Conservation (phyloP, 1,140 invertebrate genomes). For the Caenorhabditis briggsae region DNA sequence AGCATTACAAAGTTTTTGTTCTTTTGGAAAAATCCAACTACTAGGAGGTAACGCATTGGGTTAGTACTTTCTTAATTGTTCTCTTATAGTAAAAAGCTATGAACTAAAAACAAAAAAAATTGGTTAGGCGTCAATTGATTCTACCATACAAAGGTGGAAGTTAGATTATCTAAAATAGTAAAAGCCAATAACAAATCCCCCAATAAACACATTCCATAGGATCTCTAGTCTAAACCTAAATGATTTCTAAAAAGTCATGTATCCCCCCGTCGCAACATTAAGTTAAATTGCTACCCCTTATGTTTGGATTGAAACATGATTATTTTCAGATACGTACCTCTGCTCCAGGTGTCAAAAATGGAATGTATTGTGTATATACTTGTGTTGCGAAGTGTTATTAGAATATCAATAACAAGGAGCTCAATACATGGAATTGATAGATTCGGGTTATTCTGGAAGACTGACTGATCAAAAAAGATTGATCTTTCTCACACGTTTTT, state of each 20-base stretch:
- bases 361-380: not conserved
- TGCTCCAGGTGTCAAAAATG: not conserved
- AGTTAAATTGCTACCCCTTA: not conserved
- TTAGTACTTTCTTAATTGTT: too few species aligned
- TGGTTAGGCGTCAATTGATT: too few species aligned
- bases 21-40: too few species aligned
- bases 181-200: too few species aligned
- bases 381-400: not conserved
- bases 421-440: not conserved
- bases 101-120: too few species aligned
- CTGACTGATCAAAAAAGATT: not conserved
- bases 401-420: not conserved
- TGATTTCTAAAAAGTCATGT: not conserved
- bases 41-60: too few species aligned
- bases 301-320: not conserved
- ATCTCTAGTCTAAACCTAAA: not conserved
- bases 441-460: not conserved
- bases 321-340: not conserved
- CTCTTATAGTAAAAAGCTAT: too few species aligned
- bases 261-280: not conserved
- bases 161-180: too few species aligned
- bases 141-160: too few species aligned
- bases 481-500: not conserved
- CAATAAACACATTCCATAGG: too few species aligned
- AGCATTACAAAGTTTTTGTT: too few species aligned